Evolutionary conservation across 2,113 vertebrate species (phyloP).

Genomic region (Eulacestoma nigropectus): DNA sequence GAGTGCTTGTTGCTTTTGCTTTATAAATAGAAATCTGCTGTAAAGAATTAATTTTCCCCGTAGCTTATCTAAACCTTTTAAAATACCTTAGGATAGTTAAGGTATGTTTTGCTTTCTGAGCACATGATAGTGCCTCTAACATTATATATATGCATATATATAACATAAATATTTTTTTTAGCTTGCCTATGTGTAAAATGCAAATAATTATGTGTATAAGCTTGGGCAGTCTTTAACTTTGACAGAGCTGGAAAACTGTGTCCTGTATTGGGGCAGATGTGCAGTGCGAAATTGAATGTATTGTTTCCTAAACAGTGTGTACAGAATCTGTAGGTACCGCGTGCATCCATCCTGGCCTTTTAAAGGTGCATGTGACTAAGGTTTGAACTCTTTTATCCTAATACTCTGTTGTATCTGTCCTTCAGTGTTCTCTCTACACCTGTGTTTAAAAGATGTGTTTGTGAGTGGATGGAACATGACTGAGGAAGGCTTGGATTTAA

Average conservation of each 20-base stretch:
- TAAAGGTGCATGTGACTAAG: accelerated
- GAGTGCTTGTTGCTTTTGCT: background rate
- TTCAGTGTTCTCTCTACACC: background rate
- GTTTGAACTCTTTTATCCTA: background rate
- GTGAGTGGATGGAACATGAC: background rate
- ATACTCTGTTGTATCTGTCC: background rate
- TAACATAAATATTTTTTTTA: background rate
- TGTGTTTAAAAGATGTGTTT: background rate
- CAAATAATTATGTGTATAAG: background rate
- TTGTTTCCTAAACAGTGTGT: background rate
- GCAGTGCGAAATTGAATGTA: background rate
- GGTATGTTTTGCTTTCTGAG: background rate
- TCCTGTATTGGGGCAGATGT: background rate
- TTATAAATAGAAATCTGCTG: background rate
- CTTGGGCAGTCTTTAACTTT: background rate
- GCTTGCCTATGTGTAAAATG: background rate
- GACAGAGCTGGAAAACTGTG: background rate
- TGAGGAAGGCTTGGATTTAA: background rate
- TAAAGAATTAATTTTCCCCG: background rate
- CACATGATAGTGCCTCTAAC: background rate
- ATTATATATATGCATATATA: background rate
- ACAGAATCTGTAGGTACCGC: background rate
- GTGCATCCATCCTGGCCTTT: background rate
- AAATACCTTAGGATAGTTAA: background rate
- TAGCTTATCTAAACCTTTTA: background rate